Conservation (phyloP, 2,797 vertebrate species). For the Trematomus bernacchii region DNA sequence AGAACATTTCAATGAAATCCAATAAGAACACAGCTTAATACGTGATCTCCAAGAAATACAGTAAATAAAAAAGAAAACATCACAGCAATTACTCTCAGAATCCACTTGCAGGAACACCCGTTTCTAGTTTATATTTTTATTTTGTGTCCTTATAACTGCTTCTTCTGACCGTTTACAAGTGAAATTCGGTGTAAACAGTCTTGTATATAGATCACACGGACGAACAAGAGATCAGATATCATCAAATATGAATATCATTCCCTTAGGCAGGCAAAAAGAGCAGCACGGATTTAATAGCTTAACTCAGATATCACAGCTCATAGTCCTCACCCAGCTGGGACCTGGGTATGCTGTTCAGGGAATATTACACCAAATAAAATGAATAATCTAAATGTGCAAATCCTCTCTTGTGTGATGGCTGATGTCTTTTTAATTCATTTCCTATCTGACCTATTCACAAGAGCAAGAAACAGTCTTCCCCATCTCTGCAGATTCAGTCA, state of each 20-base stretch:
- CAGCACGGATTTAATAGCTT: constrained; percentile 62
- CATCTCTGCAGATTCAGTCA: constrained; percentile 62
- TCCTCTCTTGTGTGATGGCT: constrained; percentile 56
- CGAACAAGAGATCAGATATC: constrained; percentile 28
- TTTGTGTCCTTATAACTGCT: not conserved
- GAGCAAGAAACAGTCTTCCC: constrained; percentile 50
- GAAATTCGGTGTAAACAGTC: constrained; percentile 3
- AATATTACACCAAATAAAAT: constrained; percentile 54
- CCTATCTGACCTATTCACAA: constrained; percentile 64
- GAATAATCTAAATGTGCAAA: constrained; percentile 58
- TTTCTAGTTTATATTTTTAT: not conserved
- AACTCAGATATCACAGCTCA: constrained; percentile 49
- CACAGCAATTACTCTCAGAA: not conserved
- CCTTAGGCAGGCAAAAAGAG: constrained; percentile 46
- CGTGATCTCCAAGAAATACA: not conserved
- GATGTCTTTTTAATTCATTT: constrained; percentile 75
- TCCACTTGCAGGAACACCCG: not conserved
- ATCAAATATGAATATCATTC: constrained; percentile 46
- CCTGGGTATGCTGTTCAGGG: constrained; percentile 53
- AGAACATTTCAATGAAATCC: constrained; percentile 6
- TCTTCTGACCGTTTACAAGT: constrained; percentile 2
- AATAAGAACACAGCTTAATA: not conserved
- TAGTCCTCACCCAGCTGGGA: constrained; percentile 56
- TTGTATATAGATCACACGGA: constrained; percentile 32
- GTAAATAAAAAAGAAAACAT: not conserved